A percentile compares a stretch with the other conserved stretches of the same genome.
Evolutionary conservation across 2,113 vertebrate genomes (phyloP).

Genomic region (Paratilapia polleni): DNA sequence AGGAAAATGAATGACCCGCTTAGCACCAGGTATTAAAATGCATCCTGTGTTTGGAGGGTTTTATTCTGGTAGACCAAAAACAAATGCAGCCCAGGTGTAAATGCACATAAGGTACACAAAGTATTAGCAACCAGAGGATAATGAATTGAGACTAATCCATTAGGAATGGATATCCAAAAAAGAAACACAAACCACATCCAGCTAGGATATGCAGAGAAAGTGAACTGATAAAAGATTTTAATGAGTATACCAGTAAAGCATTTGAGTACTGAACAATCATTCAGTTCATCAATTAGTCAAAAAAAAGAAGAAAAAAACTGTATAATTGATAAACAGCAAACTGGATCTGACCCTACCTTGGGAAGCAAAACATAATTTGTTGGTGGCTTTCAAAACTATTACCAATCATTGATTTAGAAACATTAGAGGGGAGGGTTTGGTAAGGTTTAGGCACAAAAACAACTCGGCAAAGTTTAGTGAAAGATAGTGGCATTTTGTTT

Average conservation of each 20-base stretch:
- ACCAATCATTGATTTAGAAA: no score
- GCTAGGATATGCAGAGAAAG: not conserved
- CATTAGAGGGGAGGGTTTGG: no score
- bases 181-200: not conserved
- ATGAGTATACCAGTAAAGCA: not conserved
- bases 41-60: constrained; percentile 14
- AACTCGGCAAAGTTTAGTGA: no score
- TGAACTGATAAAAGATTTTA: not conserved
- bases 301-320: not conserved
- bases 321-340: not conserved
- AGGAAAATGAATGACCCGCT: constrained; percentile 58
- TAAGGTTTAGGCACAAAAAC: no score
- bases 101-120: constrained; percentile 4
- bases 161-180: not conserved
- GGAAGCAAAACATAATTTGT: not conserved
- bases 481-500: no score
- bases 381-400: not conserved
- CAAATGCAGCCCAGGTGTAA: constrained; percentile 18
- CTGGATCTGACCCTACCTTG: not conserved
- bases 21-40: constrained; percentile 40
- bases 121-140: constrained; percentile 10
- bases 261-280: not conserved
- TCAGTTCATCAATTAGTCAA: not conserved
- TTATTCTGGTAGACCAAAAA: constrained; percentile 20
- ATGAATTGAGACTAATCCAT: constrained; percentile 18